A percentile compares a stretch with the other conserved stretches of the same genome.
Evolutionary conservation across 2,797 vertebrate genomes (phyloP).

Genomic region (Taeniopygia guttata): DNA sequence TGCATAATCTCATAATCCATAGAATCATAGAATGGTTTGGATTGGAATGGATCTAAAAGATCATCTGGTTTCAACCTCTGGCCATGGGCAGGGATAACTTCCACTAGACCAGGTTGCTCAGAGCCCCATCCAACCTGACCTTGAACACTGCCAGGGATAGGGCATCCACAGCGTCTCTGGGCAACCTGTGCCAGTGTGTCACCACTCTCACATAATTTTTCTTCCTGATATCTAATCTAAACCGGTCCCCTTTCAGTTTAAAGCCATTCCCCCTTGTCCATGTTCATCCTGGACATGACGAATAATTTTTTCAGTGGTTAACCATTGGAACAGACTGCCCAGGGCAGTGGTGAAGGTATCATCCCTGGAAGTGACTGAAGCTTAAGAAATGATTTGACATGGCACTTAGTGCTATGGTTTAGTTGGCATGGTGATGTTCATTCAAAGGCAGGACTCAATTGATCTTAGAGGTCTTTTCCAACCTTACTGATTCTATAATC

Average conservation of each 20-base stretch:
- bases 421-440: neutral
- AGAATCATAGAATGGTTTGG: neutral
- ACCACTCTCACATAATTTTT: neutral
- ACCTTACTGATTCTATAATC: neutral
- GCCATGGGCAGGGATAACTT: neutral
- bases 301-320: neutral
- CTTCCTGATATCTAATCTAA: neutral
- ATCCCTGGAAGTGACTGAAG: neutral
- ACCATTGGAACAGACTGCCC: neutral
- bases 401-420: neutral
- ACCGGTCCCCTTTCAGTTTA: fast-evolving
- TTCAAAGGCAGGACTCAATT: neutral
- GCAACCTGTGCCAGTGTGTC: neutral
- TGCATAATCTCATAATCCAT: neutral
- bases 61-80: neutral
- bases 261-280: neutral
- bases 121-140: neutral
- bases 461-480: neutral
- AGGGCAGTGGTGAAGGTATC: neutral
- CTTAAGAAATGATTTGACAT: neutral
- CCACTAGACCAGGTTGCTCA: neutral
- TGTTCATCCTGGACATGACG: neutral
- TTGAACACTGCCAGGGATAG: neutral
- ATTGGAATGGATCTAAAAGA: neutral
- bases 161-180: neutral